These are phyloP conservation scores for Sinohyriopsis cumingii DNA, from an alignment of 2,888 invertebrate species.

Conservation along the genomic window DNA sequence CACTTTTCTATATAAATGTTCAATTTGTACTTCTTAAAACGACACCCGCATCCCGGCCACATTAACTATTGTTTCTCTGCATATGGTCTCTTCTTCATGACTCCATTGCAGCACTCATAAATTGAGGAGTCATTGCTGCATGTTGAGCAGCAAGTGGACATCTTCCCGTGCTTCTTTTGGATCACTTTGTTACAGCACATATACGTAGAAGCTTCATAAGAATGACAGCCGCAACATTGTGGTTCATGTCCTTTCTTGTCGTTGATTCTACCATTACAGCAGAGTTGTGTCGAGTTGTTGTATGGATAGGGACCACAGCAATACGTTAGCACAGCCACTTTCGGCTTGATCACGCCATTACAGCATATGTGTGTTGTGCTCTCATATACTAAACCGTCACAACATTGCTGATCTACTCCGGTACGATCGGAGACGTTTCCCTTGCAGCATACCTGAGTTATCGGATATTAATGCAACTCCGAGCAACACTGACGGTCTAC, in stretches of 20 bases:
- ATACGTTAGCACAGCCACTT: conserved; percentile 16
- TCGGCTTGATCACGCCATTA: conserved; percentile 26
- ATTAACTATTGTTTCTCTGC: background rate
- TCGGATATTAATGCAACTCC: conserved; percentile 18
- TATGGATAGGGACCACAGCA: conserved; percentile 29
- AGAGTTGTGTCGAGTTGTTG: conserved; percentile 16
- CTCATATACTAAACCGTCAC: conserved; percentile 25
- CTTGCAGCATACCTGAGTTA: conserved; percentile 16
- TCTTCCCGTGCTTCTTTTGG: conserved; percentile 10
- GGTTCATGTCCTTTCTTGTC: conserved; percentile 9
- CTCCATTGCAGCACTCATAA: conserved; percentile 32
- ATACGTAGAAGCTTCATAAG: conserved; percentile 19
- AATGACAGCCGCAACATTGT: conserved; percentile 25
- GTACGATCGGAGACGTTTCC: conserved; percentile 22
- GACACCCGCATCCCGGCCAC: too few species aligned
- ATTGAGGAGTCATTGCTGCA: conserved; percentile 16
- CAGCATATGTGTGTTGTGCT: conserved; percentile 22
- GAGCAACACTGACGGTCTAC: conserved; percentile 28
- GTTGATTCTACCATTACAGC: conserved; percentile 23
- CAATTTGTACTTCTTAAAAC: too few species aligned
- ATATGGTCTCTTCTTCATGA: conserved; percentile 23
- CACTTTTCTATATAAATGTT: too few species aligned
- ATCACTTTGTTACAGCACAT: conserved; percentile 29
- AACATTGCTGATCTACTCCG: conserved; percentile 19
- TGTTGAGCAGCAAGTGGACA: conserved; percentile 30